These are phyloP conservation scores for Hylia prasina DNA, from an alignment of 2,113 vertebrate genomes.

Conservation along the genomic window DNA sequence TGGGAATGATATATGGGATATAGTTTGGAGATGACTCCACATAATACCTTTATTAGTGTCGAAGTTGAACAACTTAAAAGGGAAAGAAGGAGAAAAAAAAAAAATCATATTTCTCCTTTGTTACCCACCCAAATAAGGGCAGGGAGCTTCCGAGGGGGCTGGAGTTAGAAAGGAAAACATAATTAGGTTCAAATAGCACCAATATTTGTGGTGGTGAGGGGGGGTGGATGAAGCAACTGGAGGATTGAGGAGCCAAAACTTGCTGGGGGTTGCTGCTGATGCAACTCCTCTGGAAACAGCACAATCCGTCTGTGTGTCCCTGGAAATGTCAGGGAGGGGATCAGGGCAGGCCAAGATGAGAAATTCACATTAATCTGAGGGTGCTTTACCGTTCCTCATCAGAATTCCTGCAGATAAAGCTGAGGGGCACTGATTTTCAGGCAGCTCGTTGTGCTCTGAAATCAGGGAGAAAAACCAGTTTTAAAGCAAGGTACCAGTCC, in stretches of 20 bases:
- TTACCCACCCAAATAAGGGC: slow-evolving; percentile 47
- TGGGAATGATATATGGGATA: slow-evolving; percentile 65
- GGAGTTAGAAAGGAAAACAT: background rate
- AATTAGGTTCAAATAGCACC: background rate
- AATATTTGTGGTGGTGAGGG: background rate
- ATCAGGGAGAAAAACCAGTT: background rate
- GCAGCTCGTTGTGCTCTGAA: background rate
- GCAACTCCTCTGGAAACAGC: background rate
- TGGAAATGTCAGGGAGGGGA: background rate
- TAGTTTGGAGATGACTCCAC: slow-evolving; percentile 67
- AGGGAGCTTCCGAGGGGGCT: background rate
- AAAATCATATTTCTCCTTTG: slow-evolving; percentile 37
- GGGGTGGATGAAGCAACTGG: background rate
- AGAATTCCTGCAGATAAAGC: background rate
- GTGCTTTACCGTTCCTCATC: background rate
- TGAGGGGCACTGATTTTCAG: background rate
- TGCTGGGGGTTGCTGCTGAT: background rate
- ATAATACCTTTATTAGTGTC: slow-evolving; percentile 66
- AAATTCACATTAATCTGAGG: background rate
- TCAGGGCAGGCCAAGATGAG: background rate
- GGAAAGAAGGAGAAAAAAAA: background rate
- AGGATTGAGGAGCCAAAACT: background rate
- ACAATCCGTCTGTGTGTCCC: background rate
- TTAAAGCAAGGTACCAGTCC: background rate
- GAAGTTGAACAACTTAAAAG: slow-evolving; percentile 61